Conservation (phyloP, 2,888 invertebrate genomes). For the Drosophila pegasa region DNA sequence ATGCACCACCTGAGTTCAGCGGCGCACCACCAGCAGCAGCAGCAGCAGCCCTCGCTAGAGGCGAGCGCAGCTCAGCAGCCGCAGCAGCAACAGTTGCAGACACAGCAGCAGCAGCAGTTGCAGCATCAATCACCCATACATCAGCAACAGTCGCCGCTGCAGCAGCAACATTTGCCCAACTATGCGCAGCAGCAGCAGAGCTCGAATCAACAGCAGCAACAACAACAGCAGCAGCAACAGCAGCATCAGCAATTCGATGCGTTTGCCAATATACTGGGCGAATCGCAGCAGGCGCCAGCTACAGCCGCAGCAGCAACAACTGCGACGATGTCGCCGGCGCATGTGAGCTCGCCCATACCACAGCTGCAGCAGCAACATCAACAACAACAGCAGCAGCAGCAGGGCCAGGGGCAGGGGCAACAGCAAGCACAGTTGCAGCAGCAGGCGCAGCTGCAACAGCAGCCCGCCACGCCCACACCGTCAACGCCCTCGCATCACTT, state of each 20-base stretch:
- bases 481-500: constrained; percentile 77
- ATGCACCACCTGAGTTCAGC: constrained; percentile 68
- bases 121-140: constrained; percentile 78
- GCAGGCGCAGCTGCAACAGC: constrained; percentile 50
- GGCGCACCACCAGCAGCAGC: constrained; percentile 50
- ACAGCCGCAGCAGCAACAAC: constrained; percentile 37
- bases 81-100: constrained; percentile 75
- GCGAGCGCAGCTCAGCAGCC: constrained; percentile 45
- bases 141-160: constrained; percentile 74
- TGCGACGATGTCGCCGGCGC: constrained; percentile 58
- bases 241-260: constrained; percentile 72
- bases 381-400: constrained; percentile 57
- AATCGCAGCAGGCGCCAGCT: constrained; percentile 47
- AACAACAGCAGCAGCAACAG: constrained; percentile 73
- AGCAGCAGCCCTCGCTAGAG: constrained; percentile 41
- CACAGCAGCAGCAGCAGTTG: constrained; percentile 72
- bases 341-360: constrained; percentile 63
- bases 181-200: constrained; percentile 60
- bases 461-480: constrained; percentile 68
- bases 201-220: constrained; percentile 75
- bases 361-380: constrained; percentile 61
- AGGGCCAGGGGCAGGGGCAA: constrained; percentile 57
- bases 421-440: constrained; percentile 52
- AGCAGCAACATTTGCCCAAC: constrained; percentile 83
- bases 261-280: constrained; percentile 70